Evolutionary conservation across 2,888 invertebrate species (phyloP), one percentile per base, ranked within the genome.

Genomic region (Monopis laevigella): DNA sequence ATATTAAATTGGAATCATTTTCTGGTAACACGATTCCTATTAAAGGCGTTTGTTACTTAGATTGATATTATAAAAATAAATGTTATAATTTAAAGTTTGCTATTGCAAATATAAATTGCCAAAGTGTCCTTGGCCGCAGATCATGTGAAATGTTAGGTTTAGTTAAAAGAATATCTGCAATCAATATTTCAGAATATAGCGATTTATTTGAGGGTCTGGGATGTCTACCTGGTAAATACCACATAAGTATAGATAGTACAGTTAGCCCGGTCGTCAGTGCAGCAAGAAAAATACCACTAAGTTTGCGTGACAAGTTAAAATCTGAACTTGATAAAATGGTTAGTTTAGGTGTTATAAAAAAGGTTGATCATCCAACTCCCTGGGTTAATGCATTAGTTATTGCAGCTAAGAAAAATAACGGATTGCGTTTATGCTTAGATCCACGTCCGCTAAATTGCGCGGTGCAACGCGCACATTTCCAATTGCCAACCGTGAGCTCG

Each of bases 361-460:
- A 48, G 14, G 49, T 50, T 1, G 39, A 19, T 4, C 45, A 49
- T 29, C 48, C 49, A 2, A 49, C 51, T 2, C 19, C 38, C 2
- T 51, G 51, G 51, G 48, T 50, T 2, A 48, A 47, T 40, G 40
- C 42, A 1, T 38, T 51, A 5, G 48, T 48, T n/a, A 13, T 51
- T 1, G 45, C 43, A 1, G 46, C 45, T 2, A 49, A 50, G 18
- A 49, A 50, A 28, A 40, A 49, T 41, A 48, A 45, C 8, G 35
- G 24, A n/a, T 11, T 49, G 6, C 34, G 47, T 1, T 6, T 48
- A 4, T 47, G 49, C 16, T 10, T 50, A 3, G 48, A 50, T 18
- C 51, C 49, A 10, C 39, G 47, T 44, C 13, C 35, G 14, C 16
- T 34, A 11, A 34, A 34, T 17, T 3, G n/a, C 5, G 14, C 7